These are phyloP conservation scores for Heliopora coerulea DNA, from an alignment of 92 coral and sea anemone species.

Conservation along the genomic window DNA sequence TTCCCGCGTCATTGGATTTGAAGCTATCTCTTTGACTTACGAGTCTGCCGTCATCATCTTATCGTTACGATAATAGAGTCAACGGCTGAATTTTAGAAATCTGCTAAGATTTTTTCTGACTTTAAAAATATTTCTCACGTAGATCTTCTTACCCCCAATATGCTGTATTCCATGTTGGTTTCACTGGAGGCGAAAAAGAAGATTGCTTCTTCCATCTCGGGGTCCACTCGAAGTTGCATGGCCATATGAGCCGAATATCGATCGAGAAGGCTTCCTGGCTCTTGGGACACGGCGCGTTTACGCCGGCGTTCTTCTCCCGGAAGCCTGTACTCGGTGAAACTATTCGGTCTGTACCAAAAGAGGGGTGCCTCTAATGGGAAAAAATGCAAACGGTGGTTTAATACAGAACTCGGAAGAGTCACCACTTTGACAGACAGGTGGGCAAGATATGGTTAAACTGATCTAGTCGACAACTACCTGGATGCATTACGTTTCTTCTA, in stretches of 20 bases:
- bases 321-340: conserved; percentile 72
- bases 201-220: conserved; percentile 28
- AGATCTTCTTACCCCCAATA: conserved; percentile 15
- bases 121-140: too few species aligned
- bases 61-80: too few species aligned
- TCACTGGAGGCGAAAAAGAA: conserved; percentile 24
- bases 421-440: neutral
- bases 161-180: conserved; percentile 23
- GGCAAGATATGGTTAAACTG: conserved; percentile 75
- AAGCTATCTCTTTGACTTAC: too few species aligned
- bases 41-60: too few species aligned
- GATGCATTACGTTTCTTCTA: too few species aligned
- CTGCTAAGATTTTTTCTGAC: too few species aligned
- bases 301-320: conserved; percentile 63
- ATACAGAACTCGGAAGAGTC: neutral
- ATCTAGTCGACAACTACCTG: too few species aligned
- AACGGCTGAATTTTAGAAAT: too few species aligned
- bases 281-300: conserved; percentile 71
- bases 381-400: neutral
- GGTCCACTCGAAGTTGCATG: conserved; percentile 77
- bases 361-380: conserved; percentile 28
- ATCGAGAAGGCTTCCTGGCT: conserved; percentile 70
- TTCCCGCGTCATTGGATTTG: too few species aligned
- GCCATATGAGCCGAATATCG: conserved; percentile 76
- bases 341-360: conserved; percentile 65